Conservation (phyloP, 2,113 vertebrate species). For the Isichthys henryi region DNA sequence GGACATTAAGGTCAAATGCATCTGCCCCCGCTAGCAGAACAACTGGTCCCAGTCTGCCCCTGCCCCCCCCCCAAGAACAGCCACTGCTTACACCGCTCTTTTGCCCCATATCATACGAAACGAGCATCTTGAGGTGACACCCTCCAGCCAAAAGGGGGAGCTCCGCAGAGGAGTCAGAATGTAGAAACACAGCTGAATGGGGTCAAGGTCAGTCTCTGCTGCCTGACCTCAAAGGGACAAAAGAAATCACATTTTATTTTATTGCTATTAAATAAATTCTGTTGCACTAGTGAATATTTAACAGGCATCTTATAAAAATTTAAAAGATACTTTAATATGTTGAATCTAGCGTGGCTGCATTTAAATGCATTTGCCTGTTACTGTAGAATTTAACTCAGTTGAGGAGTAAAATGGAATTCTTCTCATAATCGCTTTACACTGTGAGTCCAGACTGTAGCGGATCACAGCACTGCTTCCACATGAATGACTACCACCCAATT, state of each 20-base stretch:
- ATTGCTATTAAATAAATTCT: background rate
- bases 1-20: background rate
- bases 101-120: background rate
- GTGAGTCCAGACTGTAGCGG: background rate
- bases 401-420: background rate
- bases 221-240: background rate
- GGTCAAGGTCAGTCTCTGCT: background rate
- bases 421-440: conserved; percentile 1
- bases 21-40: background rate
- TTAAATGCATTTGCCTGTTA: background rate
- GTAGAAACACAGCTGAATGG: background rate
- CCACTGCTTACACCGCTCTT: background rate
- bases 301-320: background rate
- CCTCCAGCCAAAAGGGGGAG: background rate
- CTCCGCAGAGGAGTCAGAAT: background rate
- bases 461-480: background rate
- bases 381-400: background rate
- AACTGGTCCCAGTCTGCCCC: too few relatives aligned
- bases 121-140: background rate
- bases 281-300: background rate
- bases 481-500: background rate
- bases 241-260: background rate
- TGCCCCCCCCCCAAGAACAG: background rate
- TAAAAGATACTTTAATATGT: background rate
- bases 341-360: background rate